Conservation (phyloP, 2,888 invertebrate species). For the Automeris io region DNA sequence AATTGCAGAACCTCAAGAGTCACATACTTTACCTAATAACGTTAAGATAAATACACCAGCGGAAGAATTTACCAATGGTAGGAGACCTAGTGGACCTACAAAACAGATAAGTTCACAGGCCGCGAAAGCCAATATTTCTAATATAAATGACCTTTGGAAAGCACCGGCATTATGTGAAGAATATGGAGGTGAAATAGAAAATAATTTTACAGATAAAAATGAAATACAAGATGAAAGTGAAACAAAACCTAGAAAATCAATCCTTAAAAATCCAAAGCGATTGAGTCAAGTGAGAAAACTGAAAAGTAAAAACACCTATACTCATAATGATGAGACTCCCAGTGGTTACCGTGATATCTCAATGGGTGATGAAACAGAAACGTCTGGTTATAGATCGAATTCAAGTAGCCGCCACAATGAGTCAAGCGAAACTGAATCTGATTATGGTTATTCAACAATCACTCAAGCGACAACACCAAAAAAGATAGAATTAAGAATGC, state of each 20-base stretch:
- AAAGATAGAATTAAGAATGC: conserved; percentile 62
- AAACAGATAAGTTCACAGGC: conserved; percentile 41
- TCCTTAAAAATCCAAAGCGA: conserved; percentile 46
- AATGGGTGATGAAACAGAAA: conserved; percentile 61
- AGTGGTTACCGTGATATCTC: conserved; percentile 28
- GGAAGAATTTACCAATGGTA: conserved; percentile 24
- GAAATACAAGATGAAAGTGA: conserved; percentile 24
- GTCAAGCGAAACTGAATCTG: conserved; percentile 75
- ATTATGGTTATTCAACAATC: conserved; percentile 80
- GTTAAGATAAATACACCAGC: conserved; percentile 24
- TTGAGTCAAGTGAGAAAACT: conserved; percentile 36
- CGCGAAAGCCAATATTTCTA: conserved; percentile 37
- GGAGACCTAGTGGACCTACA: conserved; percentile 48
- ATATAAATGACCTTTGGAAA: conserved; percentile 29
- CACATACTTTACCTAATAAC: conserved; percentile 14
- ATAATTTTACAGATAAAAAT: conserved; percentile 22
- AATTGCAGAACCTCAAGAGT: conserved; percentile 9
- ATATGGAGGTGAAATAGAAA: conserved; percentile 21
- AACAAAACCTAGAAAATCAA: conserved; percentile 49
- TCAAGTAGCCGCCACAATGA: conserved; percentile 60
- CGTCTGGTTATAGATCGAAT: conserved; percentile 76
- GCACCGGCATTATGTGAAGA: conserved; percentile 34
- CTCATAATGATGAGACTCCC: conserved; percentile 4
- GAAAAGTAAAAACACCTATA: conserved; percentile 16
- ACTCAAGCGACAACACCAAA: conserved; percentile 77